Conservation (phyloP, 2,888 invertebrate genomes). For the Ischnura elegans region DNA sequence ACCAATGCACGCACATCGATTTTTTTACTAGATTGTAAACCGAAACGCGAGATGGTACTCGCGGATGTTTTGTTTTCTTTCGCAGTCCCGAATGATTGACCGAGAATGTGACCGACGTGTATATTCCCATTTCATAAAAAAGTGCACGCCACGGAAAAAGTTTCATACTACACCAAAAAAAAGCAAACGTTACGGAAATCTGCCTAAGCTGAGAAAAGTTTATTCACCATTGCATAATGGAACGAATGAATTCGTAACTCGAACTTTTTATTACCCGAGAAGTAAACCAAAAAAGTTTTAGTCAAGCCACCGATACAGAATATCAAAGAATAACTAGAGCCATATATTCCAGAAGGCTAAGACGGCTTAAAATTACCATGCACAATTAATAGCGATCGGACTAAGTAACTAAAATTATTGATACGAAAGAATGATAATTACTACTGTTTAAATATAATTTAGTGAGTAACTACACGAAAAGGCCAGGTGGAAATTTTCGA, state of each 20-base stretch:
- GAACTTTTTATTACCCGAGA: not conserved
- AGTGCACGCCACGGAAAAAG: not conserved
- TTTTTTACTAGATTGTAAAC: not conserved
- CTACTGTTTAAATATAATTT: no score
- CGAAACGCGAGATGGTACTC: not conserved
- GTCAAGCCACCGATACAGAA: no score
- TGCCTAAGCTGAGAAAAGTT: not conserved
- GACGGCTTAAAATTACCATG: no score
- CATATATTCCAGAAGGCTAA: not conserved
- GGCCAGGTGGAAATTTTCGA: no score
- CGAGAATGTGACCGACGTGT: not conserved
- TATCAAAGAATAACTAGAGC: no score
- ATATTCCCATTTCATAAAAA: not conserved
- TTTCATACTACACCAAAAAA: not conserved
- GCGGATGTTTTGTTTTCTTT: not conserved
- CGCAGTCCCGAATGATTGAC: not conserved
- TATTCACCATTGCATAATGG: not conserved
- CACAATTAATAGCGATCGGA: no score
- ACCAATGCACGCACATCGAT: not conserved
- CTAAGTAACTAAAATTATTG: no score
- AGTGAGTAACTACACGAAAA: no score
- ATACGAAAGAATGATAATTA: no score
- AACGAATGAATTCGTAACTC: not conserved
- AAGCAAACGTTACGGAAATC: not conserved
- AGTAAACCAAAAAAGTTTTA: no score